Percentiles rank a stretch among this genome's conserved stretches.
phyloP scores from a whole-genome alignment of 2,113 vertebrate species.

The Ophthalmolycus amberensis region DNA sequence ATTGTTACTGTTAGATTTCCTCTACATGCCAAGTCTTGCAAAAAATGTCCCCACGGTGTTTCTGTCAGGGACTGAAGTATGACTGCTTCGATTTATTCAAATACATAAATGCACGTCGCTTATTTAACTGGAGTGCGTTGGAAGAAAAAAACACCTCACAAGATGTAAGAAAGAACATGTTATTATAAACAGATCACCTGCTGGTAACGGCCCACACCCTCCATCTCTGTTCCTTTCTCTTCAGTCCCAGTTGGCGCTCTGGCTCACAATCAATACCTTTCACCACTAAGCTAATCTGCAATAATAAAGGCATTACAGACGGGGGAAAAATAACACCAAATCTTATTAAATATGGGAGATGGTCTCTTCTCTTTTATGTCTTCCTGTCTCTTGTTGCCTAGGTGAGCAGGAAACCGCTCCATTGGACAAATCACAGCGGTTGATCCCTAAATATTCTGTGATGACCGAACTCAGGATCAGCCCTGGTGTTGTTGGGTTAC shows the following conservation, averaged over 20 bases:
- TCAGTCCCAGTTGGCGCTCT: constrained; percentile 62
- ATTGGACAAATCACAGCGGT: constrained; percentile 39
- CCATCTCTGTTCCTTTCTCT: constrained; percentile 51
- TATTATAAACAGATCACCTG: constrained; percentile 65
- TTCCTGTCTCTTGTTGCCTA: constrained; percentile 77
- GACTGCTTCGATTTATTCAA: constrained; percentile 39
- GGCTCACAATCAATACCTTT: constrained; percentile 83
- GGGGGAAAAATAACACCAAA: constrained; percentile 75
- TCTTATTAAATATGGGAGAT: constrained; percentile 81
- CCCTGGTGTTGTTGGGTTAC: constrained; percentile 41
- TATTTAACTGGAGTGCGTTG: constrained; percentile 7
- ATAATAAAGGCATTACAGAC: constrained; percentile 85
- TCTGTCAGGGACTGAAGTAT: constrained; percentile 25
- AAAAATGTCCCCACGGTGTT: neutral
- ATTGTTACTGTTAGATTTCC: constrained; percentile 14
- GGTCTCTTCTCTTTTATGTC: constrained; percentile 62
- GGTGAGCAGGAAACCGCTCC: constrained; percentile 54
- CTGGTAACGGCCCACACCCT: constrained; percentile 55
- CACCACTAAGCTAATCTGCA: constrained; percentile 82
- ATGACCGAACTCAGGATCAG: constrained; percentile 66
- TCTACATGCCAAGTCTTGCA: constrained; percentile 10
- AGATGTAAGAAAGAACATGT: neutral
- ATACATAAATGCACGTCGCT: constrained; percentile 21
- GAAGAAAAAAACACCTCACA: constrained; percentile 35
- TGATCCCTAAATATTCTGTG: constrained; percentile 70